Evolutionary conservation across 2,888 invertebrate species (phyloP).

Genomic region (Drosophila peninsularis): DNA sequence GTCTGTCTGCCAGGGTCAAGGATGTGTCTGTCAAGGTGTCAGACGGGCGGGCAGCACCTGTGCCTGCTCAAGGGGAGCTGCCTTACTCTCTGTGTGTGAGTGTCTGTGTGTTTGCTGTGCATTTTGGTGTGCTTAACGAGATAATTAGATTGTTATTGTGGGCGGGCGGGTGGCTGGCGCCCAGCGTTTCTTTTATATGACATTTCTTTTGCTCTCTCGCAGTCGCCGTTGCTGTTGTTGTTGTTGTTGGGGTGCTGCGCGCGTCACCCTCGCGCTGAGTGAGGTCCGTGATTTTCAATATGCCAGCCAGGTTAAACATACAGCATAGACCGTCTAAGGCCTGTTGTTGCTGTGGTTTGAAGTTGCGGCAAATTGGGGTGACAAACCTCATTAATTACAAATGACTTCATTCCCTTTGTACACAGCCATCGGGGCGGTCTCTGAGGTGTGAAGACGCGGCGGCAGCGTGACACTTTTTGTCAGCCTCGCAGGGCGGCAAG

Average conservation of each 20-base stretch:
- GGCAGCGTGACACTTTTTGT: constrained; percentile 33
- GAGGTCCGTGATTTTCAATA: constrained; percentile 67
- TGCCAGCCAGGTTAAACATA: constrained; percentile 58
- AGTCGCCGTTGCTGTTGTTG: constrained; percentile 5
- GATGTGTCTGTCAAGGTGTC: constrained; percentile 71
- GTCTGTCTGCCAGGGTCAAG: constrained; percentile 74
- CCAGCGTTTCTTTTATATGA: constrained; percentile 44
- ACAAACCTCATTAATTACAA: constrained; percentile 81
- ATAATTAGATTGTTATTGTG: constrained; percentile 81
- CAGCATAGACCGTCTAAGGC: constrained; percentile 35
- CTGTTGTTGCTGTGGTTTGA: constrained; percentile 47
- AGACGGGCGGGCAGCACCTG: constrained; percentile 42
- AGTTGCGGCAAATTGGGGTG: constrained; percentile 78
- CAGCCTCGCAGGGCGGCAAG: constrained; percentile 8
- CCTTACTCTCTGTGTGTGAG: constrained; percentile 8
- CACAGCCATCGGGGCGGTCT: constrained; percentile 44
- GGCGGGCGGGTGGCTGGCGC: constrained; percentile 38
- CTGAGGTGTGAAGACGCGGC: constrained; percentile 56
- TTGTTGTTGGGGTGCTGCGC: constrained; percentile 3
- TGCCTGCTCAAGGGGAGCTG: constrained; percentile 26
- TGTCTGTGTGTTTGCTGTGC: constrained; percentile 38
- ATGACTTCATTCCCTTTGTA: constrained; percentile 77
- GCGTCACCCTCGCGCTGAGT: constrained; percentile 44
- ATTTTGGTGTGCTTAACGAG: constrained; percentile 77
- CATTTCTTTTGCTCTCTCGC: constrained; percentile 29